Evolutionary conservation across 2,113 vertebrate species (phyloP), one percentile per base, ranked within the genome.

Genomic region (Austrofundulus limnaeus): DNA sequence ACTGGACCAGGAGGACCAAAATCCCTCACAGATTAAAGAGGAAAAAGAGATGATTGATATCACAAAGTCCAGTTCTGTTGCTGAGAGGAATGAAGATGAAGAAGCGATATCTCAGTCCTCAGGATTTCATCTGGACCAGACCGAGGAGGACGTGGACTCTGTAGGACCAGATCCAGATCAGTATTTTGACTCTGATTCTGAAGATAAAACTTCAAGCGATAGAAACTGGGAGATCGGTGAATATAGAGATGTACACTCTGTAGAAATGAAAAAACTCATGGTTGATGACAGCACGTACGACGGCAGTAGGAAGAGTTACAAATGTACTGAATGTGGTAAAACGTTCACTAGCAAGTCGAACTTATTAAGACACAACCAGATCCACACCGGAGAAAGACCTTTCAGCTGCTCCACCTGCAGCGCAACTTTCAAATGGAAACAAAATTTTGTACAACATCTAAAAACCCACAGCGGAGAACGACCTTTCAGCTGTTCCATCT

Each of bases 51-150:
- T 23, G n/a, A 45, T n/a, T 3, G 25, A 46, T 11, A 21, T 60
- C n/a, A 47, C 21, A n/a, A 45, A 20, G 25, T 60, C 46, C 42
- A 60, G 3, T 20, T 42, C 57, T 14, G 17, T 20, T 14, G 3
- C n/a, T 47, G 25, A 46, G 24, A 60, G 34, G 57, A 60, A n/a
- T 34, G 57, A 60, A 20, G 57, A 47, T 5, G 25, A 59, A n/a
- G 57, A 58, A 31, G 56, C 19, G 24, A 28, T 46, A 31, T 41
- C 42, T 20, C 57, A 59, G 12, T 20, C 25, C 24, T 46, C 24
- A 31, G 13, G 21, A 25, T 7, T 59, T 21, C n/a, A 20, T 34
- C 57, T 20, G 6, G 20, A 12, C 17, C 42, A 46, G n/a, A 28
- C 42, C 12, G 42, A 46, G 12, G 13, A 59, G 2, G 10, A 15